A percentile compares a stretch with the other conserved stretches of the same genome.
Evolutionary conservation across 2,113 vertebrate genomes (phyloP).

Genomic region (Oreochromis spilurus): DNA sequence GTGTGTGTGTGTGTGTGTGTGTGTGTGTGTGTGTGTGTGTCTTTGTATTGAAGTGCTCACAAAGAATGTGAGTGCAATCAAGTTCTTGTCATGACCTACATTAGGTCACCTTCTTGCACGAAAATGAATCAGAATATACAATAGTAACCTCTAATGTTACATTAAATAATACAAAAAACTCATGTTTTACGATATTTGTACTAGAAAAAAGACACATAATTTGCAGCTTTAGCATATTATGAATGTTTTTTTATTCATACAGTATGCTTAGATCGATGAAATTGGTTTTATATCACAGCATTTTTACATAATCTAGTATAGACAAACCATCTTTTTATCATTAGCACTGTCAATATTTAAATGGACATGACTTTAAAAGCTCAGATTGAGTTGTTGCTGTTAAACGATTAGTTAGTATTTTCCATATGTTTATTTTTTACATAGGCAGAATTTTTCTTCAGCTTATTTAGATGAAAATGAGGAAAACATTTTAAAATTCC

Average conservation of each 20-base stretch:
- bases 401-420: not conserved
- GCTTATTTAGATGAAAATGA: not conserved
- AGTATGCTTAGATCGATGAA: not conserved
- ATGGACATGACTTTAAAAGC: not conserved
- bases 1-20: not conserved
- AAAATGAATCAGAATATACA: not conserved
- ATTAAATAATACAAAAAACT: not conserved
- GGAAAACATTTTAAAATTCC: not conserved
- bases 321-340: not conserved
- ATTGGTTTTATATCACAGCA: not conserved
- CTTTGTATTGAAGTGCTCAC: not conserved
- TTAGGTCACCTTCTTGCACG: not conserved
- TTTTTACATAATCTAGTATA: not conserved
- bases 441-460: no score
- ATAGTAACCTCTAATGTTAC: not conserved
- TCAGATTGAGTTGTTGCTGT: not conserved
- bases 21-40: not conserved
- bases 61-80: not conserved
- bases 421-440: not conserved
- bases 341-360: not conserved
- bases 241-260: not conserved
- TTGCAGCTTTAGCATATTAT: not conserved
- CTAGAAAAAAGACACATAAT: not conserved
- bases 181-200: accelerated
- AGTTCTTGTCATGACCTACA: slow-evolving; percentile 30